Conservation (phyloP, 2,888 invertebrate genomes). For the Auanema sp. region DNA sequence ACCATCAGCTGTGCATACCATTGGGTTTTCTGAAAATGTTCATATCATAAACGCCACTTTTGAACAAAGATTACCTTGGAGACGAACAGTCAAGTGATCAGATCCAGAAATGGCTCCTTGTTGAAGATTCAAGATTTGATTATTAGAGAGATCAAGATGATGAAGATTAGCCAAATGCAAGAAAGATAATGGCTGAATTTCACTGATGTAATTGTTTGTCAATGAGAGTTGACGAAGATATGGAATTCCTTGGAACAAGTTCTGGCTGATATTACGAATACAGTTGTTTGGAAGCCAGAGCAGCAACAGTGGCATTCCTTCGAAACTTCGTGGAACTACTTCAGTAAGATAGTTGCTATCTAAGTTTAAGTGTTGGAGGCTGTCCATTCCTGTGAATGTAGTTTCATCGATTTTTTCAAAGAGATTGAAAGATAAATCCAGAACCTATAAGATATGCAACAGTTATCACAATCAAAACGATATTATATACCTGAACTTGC, state of each 20-base stretch:
- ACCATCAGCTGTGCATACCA: constrained; percentile 63
- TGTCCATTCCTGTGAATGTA: constrained; percentile 59
- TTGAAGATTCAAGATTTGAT: constrained; percentile 66
- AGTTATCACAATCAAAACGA: not conserved
- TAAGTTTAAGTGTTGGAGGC: constrained; percentile 63
- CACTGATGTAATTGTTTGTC: constrained; percentile 62
- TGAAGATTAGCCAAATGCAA: constrained; percentile 82
- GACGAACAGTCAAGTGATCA: constrained; percentile 57
- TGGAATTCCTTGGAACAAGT: constrained; percentile 62
- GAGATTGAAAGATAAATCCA: constrained; percentile 63
- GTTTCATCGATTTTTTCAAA: constrained; percentile 51
- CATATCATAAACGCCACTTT: not conserved
- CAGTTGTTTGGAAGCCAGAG: constrained; percentile 64
- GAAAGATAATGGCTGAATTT: constrained; percentile 68
- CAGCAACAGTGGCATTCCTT: constrained; percentile 62
- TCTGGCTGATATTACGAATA: constrained; percentile 47
- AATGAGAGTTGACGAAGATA: constrained; percentile 64
- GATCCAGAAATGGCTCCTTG: constrained; percentile 54
- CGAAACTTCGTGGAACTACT: constrained; percentile 61
- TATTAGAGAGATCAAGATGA: constrained; percentile 84
- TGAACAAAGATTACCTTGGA: constrained; percentile 47
- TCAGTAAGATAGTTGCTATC: constrained; percentile 57
- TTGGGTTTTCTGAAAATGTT: constrained; percentile 60
- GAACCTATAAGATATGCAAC: constrained; percentile 37
- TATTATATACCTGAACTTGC: constrained; percentile 43